Base-by-base conservation (phyloP, 2,888 invertebrate species). In the Sipha maydis region DNA sequence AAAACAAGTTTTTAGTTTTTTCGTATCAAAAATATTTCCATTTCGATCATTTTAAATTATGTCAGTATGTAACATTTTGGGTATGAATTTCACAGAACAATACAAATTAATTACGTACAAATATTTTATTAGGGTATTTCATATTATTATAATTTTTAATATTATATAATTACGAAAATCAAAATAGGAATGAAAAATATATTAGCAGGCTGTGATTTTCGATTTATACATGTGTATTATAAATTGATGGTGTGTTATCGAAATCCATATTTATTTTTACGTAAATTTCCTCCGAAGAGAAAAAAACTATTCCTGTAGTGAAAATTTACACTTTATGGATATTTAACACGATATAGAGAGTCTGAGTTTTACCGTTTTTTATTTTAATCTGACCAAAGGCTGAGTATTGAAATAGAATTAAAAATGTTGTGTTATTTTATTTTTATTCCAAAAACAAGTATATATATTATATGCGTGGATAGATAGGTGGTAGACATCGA, bases 171-270 rank as follows among this genome's bases (percentile, higher is more conserved):
- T 69, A 69, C 69, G 61, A 21, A 69, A 69, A 69, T 38, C 19
- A 34, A 75, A 25, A 75, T 75, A 69, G 21, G 28, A 78, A 54
- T 48, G 77, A 77, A 21, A 17, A 38, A 61, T 19, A 31, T 28
- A n/a, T 78, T 85, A 85, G 67, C 54, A 77, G 77, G 54, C 85
- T 85, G 85, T 85, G 85, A 85, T 85, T 77, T 54, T 77, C 38
- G 67, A 80, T 80, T 67, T 48, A 48, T 48, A 48, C 48, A 67
- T n/a, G 11, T 48, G 48, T 14, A 14, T 14, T 48, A 14, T 48
- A 48, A 48, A 14, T 14, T 48, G 48, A 67, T 80, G 34, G 61
- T 80, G 67, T 80, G 7, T n/a, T 28, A 80, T 67, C 67, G 28
- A 80, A 67, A 41, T n/a, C 41, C 67, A 11, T 80, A 28, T 67